A percentile compares a stretch with the other conserved stretches of the same genome.
Evolutionary conservation across 2,888 invertebrate genomes (phyloP).

Genomic region (Lordiphosa andalusiaca): DNA sequence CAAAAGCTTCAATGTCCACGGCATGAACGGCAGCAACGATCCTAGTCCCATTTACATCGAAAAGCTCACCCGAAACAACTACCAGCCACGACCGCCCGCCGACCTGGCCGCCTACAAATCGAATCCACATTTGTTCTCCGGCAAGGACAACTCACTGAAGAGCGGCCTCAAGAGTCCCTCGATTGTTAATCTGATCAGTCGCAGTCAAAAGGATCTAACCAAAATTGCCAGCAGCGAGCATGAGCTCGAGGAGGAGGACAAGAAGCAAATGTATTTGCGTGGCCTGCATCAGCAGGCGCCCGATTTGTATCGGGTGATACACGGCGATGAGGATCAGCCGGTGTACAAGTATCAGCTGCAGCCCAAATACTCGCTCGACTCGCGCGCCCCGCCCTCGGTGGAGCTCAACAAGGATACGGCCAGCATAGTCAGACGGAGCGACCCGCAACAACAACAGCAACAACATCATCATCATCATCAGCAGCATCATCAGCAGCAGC

Average conservation of each 20-base stretch:
- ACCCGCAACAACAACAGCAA: slow-evolving; percentile 34
- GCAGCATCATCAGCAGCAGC: slow-evolving; percentile 62
- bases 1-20: slow-evolving; percentile 92
- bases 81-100: slow-evolving; percentile 52
- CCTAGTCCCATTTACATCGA: slow-evolving; percentile 80
- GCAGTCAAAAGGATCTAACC: slow-evolving; percentile 89
- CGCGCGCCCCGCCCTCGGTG: slow-evolving; percentile 78
- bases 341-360: slow-evolving; percentile 61
- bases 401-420: slow-evolving; percentile 80
- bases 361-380: slow-evolving; percentile 76
- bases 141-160: slow-evolving; percentile 74
- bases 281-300: slow-evolving; percentile 87
- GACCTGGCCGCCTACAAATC: slow-evolving; percentile 85
- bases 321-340: slow-evolving; percentile 82
- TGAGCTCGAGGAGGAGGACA: slow-evolving; percentile 78
- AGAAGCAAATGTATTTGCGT: slow-evolving; percentile 86
- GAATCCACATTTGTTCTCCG: slow-evolving; percentile 86
- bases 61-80: slow-evolving; percentile 78
- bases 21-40: slow-evolving; percentile 81
- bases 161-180: slow-evolving; percentile 88
- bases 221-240: slow-evolving; percentile 81
- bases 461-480: slow-evolving; percentile 62
- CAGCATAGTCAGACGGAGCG: slow-evolving; percentile 83
- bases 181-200: slow-evolving; percentile 91
- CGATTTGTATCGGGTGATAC: slow-evolving; percentile 86